These are phyloP conservation scores for Odontomyia ornata DNA, from an alignment of 2,888 invertebrate species.

Conservation along the genomic window DNA sequence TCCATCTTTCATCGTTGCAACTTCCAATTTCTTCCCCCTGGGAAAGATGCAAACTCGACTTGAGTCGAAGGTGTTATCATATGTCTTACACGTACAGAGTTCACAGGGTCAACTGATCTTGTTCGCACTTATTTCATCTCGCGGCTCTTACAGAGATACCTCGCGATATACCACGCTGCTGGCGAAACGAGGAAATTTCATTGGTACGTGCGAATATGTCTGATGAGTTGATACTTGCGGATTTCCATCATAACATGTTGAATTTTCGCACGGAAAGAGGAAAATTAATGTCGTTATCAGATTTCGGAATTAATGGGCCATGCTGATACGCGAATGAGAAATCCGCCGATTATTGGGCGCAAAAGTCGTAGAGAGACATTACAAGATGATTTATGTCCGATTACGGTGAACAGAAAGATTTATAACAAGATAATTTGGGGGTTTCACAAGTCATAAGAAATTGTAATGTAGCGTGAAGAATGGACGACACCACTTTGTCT, in stretches of 20 bases:
- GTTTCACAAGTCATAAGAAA: too few species aligned
- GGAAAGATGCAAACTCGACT: neutral
- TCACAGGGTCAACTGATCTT: constrained; percentile 49
- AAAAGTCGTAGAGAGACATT: neutral
- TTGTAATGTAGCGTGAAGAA: too few species aligned
- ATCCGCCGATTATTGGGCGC: constrained; percentile 21
- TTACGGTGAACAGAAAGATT: constrained; percentile 3
- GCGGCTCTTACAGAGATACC: neutral
- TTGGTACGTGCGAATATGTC: constrained; percentile 28
- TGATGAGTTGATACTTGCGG: neutral
- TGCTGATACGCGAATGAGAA: constrained; percentile 3
- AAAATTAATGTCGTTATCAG: constrained; percentile 25
- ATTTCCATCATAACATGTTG: neutral
- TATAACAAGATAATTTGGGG: constrained; percentile 24
- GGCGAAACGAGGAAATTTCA: constrained; percentile 20
- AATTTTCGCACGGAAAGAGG: constrained; percentile 23
- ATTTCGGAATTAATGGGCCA: constrained; percentile 10
- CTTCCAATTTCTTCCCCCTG: neutral
- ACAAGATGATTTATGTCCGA: neutral
- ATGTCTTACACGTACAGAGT: constrained; percentile 47
- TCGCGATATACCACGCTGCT: too few species aligned
- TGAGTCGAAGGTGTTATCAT: constrained; percentile 42
- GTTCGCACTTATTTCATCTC: constrained; percentile 44
- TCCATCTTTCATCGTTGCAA: too few species aligned
- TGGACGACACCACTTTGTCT: too few species aligned